Evolutionary conservation across 2,113 vertebrate species (phyloP).

Genomic region (Spheniscus mendiculus): DNA sequence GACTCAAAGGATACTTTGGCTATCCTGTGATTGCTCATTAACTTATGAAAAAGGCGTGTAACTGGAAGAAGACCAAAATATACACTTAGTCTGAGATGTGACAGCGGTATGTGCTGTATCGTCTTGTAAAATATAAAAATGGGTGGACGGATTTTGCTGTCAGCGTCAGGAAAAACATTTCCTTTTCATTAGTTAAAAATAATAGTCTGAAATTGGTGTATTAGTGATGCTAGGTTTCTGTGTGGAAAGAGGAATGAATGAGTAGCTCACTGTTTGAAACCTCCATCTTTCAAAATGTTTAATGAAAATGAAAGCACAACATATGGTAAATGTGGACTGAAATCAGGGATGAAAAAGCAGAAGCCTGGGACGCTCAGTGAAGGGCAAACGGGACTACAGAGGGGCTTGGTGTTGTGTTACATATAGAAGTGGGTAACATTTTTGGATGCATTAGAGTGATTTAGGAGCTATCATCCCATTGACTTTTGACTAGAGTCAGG

Average conservation of each 20-base stretch:
- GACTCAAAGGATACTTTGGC: slow-evolving; percentile 35
- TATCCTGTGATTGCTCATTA: slow-evolving; percentile 64
- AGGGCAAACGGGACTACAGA: neutral
- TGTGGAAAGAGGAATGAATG: slow-evolving; percentile 29
- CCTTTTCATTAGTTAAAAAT: slow-evolving; percentile 49
- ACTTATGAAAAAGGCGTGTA: slow-evolving; percentile 30
- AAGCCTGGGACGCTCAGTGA: neutral
- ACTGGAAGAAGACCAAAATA: neutral
- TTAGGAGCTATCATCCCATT: slow-evolving; percentile 50
- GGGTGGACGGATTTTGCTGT: neutral
- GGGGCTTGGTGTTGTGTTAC: neutral
- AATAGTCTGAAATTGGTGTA: slow-evolving; percentile 27
- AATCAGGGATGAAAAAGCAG: slow-evolving; percentile 18
- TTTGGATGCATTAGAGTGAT: slow-evolving; percentile 43
- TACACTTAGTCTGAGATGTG: neutral
- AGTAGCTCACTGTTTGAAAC: slow-evolving; percentile 42
- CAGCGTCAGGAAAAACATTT: slow-evolving; percentile 13
- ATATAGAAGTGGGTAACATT: neutral
- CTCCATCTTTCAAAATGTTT: slow-evolving; percentile 57
- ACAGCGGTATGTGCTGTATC: neutral
- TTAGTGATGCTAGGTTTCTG: slow-evolving; percentile 40
- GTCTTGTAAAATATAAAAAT: slow-evolving; percentile 14
- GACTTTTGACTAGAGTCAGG: slow-evolving; percentile 42
- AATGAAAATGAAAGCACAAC: slow-evolving; percentile 36
- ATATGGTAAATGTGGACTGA: slow-evolving; percentile 41